A percentile compares a stretch with the other conserved stretches of the same genome.
Evolutionary conservation across 2,113 vertebrate species (phyloP).

Genomic region (Trematomus loennbergii): DNA sequence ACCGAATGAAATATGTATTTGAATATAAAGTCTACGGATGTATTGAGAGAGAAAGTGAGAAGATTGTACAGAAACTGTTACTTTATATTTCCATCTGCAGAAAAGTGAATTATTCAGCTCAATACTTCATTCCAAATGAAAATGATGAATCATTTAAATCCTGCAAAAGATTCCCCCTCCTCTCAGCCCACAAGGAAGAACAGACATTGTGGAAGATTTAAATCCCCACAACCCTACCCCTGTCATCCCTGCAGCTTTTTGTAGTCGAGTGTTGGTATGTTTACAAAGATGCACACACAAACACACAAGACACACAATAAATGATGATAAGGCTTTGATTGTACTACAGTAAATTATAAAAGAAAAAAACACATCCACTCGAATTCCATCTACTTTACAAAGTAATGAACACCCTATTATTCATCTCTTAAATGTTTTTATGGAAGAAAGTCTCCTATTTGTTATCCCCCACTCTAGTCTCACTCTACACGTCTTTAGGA

Average conservation of each 20-base stretch:
- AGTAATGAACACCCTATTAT: constrained; percentile 31
- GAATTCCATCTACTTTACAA: constrained; percentile 30
- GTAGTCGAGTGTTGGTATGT: constrained; percentile 69
- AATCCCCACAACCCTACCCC: constrained; percentile 9
- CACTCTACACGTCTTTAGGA: constrained; percentile 33
- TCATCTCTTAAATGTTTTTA: constrained; percentile 53
- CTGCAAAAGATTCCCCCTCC: constrained; percentile 75
- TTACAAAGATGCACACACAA: constrained; percentile 63
- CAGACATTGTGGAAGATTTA: constrained; percentile 75
- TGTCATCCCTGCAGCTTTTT: constrained; percentile 37
- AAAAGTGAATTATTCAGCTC: constrained; percentile 82
- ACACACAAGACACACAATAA: constrained; percentile 58
- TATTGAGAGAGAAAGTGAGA: constrained; percentile 51
- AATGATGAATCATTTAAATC: constrained; percentile 84
- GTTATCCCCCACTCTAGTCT: constrained; percentile 20
- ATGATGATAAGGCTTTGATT: constrained; percentile 73
- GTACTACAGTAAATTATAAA: constrained; percentile 67
- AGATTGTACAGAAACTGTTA: constrained; percentile 78
- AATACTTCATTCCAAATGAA: constrained; percentile 80
- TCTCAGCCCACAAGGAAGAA: constrained; percentile 70
- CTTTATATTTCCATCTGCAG: constrained; percentile 75
- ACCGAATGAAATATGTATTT: constrained; percentile 35
- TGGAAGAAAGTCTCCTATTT: constrained; percentile 49
- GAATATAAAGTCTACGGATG: constrained; percentile 40
- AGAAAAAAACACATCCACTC: constrained; percentile 20